A percentile compares a stretch with the other conserved stretches of the same genome.
Evolutionary conservation across 2,113 vertebrate genomes (phyloP).

Genomic region (Ardeotis arabs): DNA sequence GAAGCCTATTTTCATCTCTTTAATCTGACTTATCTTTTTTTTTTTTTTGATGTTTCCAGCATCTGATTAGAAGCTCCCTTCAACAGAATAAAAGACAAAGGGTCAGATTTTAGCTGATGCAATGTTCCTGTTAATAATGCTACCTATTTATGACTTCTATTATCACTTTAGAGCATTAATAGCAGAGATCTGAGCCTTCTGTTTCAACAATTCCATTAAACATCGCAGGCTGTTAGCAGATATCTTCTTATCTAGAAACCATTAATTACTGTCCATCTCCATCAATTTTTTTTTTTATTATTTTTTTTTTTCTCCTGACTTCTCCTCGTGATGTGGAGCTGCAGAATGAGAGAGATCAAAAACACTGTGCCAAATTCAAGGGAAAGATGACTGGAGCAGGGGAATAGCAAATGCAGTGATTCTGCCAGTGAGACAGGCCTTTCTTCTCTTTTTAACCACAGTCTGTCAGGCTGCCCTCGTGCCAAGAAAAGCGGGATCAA

Average conservation of each 20-base stretch:
- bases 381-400: not conserved
- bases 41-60: constrained; percentile 42
- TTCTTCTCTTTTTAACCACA: constrained; percentile 75
- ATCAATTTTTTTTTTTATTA: constrained; percentile 15
- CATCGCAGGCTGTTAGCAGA: constrained; percentile 56
- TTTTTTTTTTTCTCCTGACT: not conserved
- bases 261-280: constrained; percentile 64
- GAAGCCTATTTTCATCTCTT: constrained; percentile 60
- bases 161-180: constrained; percentile 69
- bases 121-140: constrained; percentile 57
- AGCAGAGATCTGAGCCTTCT: constrained; percentile 57
- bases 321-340: constrained; percentile 48
- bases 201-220: constrained; percentile 71
- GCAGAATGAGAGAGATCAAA: constrained; percentile 61
- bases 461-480: constrained; percentile 99
- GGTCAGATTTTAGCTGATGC: constrained; percentile 66
- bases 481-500: constrained; percentile 99
- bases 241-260: constrained; percentile 64
- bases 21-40: constrained; percentile 45
- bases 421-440: constrained; percentile 37
- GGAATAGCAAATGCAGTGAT: constrained; percentile 1
- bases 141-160: constrained; percentile 63
- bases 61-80: constrained; percentile 48
- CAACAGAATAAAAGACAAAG: constrained; percentile 62
- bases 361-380: constrained; percentile 30